A percentile compares a stretch with the other conserved stretches of the same genome.
Evolutionary conservation across 2,113 vertebrate species (phyloP).

Genomic region (Strigops habroptila): DNA sequence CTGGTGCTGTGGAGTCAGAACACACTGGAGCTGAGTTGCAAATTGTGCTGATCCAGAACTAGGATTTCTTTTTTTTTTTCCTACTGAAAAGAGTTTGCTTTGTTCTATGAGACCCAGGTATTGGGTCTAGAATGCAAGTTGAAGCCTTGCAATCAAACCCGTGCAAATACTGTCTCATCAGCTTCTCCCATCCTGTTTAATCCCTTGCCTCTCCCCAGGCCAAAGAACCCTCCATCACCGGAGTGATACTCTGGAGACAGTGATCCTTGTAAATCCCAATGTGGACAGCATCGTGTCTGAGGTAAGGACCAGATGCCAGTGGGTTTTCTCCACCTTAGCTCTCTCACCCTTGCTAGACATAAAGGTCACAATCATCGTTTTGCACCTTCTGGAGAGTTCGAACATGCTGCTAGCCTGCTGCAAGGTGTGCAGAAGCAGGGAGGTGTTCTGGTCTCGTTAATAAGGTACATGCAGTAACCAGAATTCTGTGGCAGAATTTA

Average conservation of each 20-base stretch:
- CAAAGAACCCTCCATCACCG: conserved; percentile 89
- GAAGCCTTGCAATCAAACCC: background rate
- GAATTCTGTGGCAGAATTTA: background rate
- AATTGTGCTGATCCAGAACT: background rate
- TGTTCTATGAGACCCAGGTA: background rate
- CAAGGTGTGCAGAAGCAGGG: background rate
- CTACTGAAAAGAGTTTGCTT: background rate
- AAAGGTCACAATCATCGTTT: background rate
- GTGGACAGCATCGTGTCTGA: conserved; percentile 81
- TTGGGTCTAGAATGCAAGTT: background rate
- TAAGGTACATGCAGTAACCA: background rate
- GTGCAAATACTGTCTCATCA: background rate
- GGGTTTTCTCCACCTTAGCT: background rate
- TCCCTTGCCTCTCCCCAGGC: conserved; percentile 72
- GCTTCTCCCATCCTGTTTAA: background rate
- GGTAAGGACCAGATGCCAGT: conserved; percentile 71
- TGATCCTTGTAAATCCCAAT: conserved; percentile 90
- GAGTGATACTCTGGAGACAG: conserved; percentile 86
- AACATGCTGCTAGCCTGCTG: background rate
- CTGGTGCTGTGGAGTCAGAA: background rate
- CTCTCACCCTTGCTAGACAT: background rate
- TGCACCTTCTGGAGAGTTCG: background rate
- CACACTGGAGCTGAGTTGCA: background rate
- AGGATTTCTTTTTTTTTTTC: background rate
- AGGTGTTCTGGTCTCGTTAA: background rate